Evolutionary conservation across 2,113 vertebrate species (phyloP).

Genomic region (Sinocyclocheilus anshuiensis): DNA sequence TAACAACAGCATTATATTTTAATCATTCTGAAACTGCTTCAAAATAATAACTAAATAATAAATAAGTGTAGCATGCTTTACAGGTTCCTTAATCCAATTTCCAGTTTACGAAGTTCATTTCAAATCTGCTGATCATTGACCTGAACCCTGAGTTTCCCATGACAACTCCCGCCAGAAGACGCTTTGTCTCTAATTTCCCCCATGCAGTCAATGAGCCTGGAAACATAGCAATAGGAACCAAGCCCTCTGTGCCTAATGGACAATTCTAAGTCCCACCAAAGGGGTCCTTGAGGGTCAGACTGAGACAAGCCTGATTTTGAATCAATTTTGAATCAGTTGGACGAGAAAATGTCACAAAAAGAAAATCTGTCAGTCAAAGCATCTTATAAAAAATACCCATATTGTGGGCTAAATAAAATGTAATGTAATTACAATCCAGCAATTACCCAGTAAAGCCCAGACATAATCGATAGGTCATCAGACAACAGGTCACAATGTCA

Average conservation of each 20-base stretch:
- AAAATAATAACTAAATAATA: neutral
- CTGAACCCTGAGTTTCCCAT: conserved; percentile 38
- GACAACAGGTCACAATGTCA: conserved; percentile 74
- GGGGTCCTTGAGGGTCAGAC: conserved; percentile 55
- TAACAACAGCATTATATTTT: neutral
- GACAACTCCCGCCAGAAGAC: conserved; percentile 58
- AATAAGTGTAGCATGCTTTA: neutral
- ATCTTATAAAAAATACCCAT: neutral
- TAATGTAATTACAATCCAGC: conserved; percentile 72
- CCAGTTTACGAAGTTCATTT: conserved; percentile 38
- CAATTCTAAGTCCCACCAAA: conserved; percentile 61
- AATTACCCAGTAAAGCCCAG: conserved; percentile 72
- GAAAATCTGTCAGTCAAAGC: neutral
- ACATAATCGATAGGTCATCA: conserved; percentile 82
- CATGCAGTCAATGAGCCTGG: conserved; percentile 69
- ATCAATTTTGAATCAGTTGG: neutral
- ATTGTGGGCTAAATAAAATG: conserved; percentile 59
- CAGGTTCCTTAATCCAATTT: neutral
- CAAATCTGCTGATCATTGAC: conserved; percentile 46
- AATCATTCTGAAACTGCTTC: neutral
- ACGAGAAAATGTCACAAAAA: neutral
- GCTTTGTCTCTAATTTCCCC: conserved; percentile 65
- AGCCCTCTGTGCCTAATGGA: conserved; percentile 54
- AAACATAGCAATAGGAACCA: conserved; percentile 66
- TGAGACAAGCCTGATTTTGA: conserved; percentile 58